A percentile compares a stretch with the other conserved stretches of the same genome.
Conservation (phyloP, 1,140 invertebrate genomes). For the Drosophila sechellia region DNA sequence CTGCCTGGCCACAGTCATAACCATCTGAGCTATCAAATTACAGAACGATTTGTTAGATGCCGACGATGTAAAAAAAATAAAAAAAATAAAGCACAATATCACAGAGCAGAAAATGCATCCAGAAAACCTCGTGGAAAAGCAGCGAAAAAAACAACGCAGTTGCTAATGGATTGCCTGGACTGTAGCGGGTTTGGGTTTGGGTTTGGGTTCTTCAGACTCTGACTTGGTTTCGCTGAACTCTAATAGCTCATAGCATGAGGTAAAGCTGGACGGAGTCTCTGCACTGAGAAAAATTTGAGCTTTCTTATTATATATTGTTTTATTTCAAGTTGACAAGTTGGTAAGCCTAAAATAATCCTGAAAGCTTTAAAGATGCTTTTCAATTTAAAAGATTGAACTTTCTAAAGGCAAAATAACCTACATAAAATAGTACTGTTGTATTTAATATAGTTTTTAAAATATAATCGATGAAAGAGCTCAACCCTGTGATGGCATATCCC, state of each 20-base stretch:
- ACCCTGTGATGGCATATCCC: not conserved
- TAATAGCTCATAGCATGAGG: slow-evolving; percentile 79
- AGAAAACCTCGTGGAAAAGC: slow-evolving; percentile 28
- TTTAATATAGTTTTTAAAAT: too few relatives aligned
- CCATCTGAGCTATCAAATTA: slow-evolving; percentile 83
- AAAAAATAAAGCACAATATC: slow-evolving; percentile 1
- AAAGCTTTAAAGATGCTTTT: too few relatives aligned
- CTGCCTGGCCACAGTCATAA: slow-evolving; percentile 77
- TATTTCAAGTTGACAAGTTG: too few relatives aligned
- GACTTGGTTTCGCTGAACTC: slow-evolving; percentile 73
- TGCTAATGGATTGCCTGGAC: slow-evolving; percentile 57
- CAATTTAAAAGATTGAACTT: too few relatives aligned
- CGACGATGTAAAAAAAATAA: slow-evolving; percentile 60
- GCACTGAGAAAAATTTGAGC: slow-evolving; percentile 4
- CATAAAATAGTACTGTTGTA: too few relatives aligned
- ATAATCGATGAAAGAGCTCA: too few relatives aligned
- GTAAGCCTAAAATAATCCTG: too few relatives aligned
- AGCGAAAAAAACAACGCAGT: slow-evolving; percentile 50
- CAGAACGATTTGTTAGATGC: slow-evolving; percentile 83
- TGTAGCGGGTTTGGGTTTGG: slow-evolving; percentile 32
- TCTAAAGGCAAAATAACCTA: too few relatives aligned
- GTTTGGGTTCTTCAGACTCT: slow-evolving; percentile 27
- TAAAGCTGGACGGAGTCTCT: slow-evolving; percentile 17
- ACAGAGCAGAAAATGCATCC: slow-evolving; percentile 21
- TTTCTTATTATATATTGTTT: too few relatives aligned